Conservation (phyloP, 2,113 vertebrate genomes). For the Malurus alboscapulatus region DNA sequence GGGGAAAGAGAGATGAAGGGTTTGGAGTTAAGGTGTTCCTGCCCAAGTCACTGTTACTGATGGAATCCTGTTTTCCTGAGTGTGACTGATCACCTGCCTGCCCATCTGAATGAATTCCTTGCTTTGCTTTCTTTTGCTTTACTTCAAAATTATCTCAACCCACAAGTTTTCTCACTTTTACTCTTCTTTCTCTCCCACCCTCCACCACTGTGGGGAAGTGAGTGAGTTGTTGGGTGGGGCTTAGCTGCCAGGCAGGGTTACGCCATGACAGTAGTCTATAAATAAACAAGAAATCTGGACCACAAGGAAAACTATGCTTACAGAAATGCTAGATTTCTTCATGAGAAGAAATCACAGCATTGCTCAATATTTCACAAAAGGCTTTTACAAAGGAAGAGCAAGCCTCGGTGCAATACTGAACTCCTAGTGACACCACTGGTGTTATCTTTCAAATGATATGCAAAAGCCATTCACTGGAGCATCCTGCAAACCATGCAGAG, state of each 20-base stretch:
- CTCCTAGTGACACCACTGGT: neutral
- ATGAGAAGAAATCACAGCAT: neutral
- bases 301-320: neutral
- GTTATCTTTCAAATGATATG: neutral
- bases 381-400: neutral
- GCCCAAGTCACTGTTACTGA: accelerated
- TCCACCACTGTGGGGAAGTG: neutral
- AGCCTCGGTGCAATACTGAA: neutral
- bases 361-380: neutral
- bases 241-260: neutral
- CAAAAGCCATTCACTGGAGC: neutral
- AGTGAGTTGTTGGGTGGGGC: neutral
- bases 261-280: neutral
- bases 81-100: neutral
- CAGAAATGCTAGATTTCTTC: neutral
- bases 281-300: neutral
- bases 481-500: neutral
- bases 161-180: neutral
- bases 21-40: accelerated
- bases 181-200: neutral
- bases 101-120: neutral
- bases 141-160: neutral
- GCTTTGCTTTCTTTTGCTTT: neutral
- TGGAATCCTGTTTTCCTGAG: neutral
- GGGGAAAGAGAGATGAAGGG: neutral